Evolutionary conservation across 2,888 invertebrate species (phyloP).

Genomic region (Andrena praecox): DNA sequence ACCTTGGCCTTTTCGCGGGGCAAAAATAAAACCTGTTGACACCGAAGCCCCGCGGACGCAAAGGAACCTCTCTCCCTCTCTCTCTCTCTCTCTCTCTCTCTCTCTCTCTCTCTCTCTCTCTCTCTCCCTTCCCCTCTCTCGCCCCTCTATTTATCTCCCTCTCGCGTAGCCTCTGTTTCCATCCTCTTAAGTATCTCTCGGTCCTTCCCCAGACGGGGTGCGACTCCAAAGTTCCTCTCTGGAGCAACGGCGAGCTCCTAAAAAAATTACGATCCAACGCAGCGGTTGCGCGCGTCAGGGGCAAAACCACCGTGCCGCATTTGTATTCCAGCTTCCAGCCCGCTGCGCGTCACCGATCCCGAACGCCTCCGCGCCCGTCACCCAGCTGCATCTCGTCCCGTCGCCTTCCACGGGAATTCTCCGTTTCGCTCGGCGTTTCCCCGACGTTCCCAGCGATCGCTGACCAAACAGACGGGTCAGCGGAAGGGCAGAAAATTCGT

Average conservation of each 20-base stretch:
- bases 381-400: slow-evolving; percentile 10
- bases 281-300: slow-evolving; percentile 5
- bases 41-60: slow-evolving; percentile 79
- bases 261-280: not conserved
- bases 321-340: slow-evolving; percentile 36
- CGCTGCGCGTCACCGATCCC: slow-evolving; percentile 28
- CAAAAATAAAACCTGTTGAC: slow-evolving; percentile 83
- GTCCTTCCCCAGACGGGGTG: slow-evolving; percentile 22
- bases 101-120: slow-evolving; percentile 35
- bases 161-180: slow-evolving; percentile 38
- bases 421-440: too few relatives aligned
- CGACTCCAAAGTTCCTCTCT: slow-evolving; percentile 40
- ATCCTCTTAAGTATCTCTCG: slow-evolving; percentile 46
- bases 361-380: slow-evolving; percentile 35
- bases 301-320: slow-evolving; percentile 14
- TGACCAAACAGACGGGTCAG: too few relatives aligned
- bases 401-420: too few relatives aligned
- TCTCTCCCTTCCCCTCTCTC: slow-evolving; percentile 1
- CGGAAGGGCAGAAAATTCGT: not conserved
- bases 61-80: slow-evolving; percentile 65
- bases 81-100: not conserved
- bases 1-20: slow-evolving; percentile 82
- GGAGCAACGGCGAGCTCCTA: too few relatives aligned
- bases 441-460: too few relatives aligned
- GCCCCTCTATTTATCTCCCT: slow-evolving; percentile 39